phyloP scores from a whole-genome alignment of 2,888 invertebrate genomes.

The Mycalesis mineus region DNA sequence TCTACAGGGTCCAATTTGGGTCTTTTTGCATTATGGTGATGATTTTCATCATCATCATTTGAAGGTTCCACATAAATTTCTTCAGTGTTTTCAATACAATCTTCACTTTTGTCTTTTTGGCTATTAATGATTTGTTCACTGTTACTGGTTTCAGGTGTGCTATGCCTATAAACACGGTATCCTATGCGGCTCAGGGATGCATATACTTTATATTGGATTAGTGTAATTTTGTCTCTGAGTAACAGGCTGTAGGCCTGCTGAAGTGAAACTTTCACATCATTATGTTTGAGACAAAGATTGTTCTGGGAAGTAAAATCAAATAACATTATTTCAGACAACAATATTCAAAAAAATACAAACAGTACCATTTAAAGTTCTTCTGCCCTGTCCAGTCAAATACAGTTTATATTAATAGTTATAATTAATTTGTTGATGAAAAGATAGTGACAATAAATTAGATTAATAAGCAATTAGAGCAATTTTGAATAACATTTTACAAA shows the following conservation, averaged over 20 bases:
- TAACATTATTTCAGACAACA: too few relatives aligned
- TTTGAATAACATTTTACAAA: too few relatives aligned
- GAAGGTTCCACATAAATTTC: not conserved
- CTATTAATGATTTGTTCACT: not conserved
- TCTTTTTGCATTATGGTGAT: not conserved
- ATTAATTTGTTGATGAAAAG: too few relatives aligned
- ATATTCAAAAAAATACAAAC: too few relatives aligned
- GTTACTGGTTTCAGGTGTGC: not conserved
- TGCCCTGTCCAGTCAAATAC: too few relatives aligned
- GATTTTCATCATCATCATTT: not conserved
- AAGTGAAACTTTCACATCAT: slow-evolving; percentile 78
- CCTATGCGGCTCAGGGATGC: slow-evolving; percentile 77
- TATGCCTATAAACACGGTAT: slow-evolving; percentile 75
- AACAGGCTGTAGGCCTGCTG: slow-evolving; percentile 82
- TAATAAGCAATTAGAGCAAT: too few relatives aligned
- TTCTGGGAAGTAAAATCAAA: slow-evolving; percentile 70
- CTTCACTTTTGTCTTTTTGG: not conserved
- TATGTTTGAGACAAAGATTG: slow-evolving; percentile 76
- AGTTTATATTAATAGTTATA: too few relatives aligned
- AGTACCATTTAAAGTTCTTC: too few relatives aligned
- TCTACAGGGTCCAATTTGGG: not conserved
- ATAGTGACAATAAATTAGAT: too few relatives aligned
- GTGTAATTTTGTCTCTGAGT: slow-evolving; percentile 48
- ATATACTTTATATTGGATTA: slow-evolving; percentile 79
- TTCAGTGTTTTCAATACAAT: not conserved